Evolutionary conservation across 2,888 invertebrate species (phyloP), one percentile per base, ranked within the genome.

Genomic region (Apoda limacodes): DNA sequence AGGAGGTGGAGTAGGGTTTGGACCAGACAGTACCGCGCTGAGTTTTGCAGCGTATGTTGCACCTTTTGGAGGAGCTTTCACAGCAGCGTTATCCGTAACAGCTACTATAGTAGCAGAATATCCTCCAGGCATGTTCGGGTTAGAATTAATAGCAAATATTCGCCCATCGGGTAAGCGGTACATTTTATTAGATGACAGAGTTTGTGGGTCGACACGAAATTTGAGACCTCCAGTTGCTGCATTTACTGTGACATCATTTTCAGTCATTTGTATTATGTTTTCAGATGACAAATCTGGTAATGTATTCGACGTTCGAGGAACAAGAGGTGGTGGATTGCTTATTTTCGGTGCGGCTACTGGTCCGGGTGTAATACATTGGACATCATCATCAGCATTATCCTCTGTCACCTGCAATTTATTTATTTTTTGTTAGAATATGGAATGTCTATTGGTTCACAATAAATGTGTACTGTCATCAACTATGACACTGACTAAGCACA

Each of bases 51-150:
- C 67, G 37, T 59, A 71, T 3, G 69, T 70, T 15, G 63, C 57
- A 6, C 69, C 69, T 43, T 61, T 68, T 1, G 66, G 52, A 3
- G 48, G 36, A 3, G 39, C 17, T 45, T 65, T 61, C 10, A 49
- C 45, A 9, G 46, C 37, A 10, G 49, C 28, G 20, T 45, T 48
- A 34, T 80, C 80, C 3, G 75, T 63, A 3, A 76, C 60, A 2
- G 81, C 75, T 7, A 82, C 82, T 34, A 82, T 82, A 3, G 82
- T 81, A 13, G 82, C 82, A 4, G 82, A 82, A 49, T 81, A 82
- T 5, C 82, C 82, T 3, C 81, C 81, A 1, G 81, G 81, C 80
- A 81, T 80, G 32, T 52, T 65, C 2, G 80, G 70, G 40, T 82
- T 82, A 9, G 71, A 52, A 40, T 80, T 82, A 10, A 82, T 81